A percentile compares a stretch with the other conserved stretches of the same genome.
Conservation (phyloP, 2,888 invertebrate species). For the Trichogramma dendrolimi region DNA sequence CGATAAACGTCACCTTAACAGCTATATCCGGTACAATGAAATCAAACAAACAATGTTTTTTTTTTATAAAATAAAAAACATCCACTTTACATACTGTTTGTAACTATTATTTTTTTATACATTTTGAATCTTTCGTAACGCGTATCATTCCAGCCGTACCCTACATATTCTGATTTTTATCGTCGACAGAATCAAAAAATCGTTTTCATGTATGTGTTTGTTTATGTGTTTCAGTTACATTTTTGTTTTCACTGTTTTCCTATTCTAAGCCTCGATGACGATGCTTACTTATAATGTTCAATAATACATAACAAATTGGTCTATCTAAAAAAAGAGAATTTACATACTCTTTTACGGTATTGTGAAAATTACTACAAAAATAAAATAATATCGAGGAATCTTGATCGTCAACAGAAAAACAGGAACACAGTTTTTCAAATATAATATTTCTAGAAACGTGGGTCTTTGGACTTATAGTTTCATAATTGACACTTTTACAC, state of each 20-base stretch:
- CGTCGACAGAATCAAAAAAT: slow-evolving; percentile 25
- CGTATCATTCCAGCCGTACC: slow-evolving; percentile 12
- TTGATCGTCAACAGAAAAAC: slow-evolving; percentile 26
- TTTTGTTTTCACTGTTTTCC: slow-evolving; percentile 14
- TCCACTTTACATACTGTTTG: slow-evolving; percentile 26
- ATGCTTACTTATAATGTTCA: slow-evolving; percentile 19
- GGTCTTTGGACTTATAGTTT: slow-evolving; percentile 17
- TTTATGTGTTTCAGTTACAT: neutral
- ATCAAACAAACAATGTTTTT: slow-evolving; percentile 44
- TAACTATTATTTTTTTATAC: slow-evolving; percentile 17
- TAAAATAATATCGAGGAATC: slow-evolving; percentile 19
- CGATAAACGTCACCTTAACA: slow-evolving; percentile 51
- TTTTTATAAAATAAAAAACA: slow-evolving; percentile 36
- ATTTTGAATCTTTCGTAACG: slow-evolving; percentile 23
- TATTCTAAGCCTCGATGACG: slow-evolving; percentile 23
- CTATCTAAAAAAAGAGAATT: slow-evolving; percentile 43
- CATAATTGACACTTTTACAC: slow-evolving; percentile 25
- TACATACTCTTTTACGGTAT: slow-evolving; percentile 25
- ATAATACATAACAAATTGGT: slow-evolving; percentile 40
- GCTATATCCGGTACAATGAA: slow-evolving; percentile 49
- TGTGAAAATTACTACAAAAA: slow-evolving; percentile 28
- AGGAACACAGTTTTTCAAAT: slow-evolving; percentile 15
- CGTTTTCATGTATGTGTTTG: slow-evolving; percentile 1
- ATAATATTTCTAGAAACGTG: neutral
- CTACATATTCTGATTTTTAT: slow-evolving; percentile 18